These are phyloP conservation scores for Nycteola revayana DNA, from an alignment of 2,888 invertebrate genomes.

Conservation along the genomic window DNA sequence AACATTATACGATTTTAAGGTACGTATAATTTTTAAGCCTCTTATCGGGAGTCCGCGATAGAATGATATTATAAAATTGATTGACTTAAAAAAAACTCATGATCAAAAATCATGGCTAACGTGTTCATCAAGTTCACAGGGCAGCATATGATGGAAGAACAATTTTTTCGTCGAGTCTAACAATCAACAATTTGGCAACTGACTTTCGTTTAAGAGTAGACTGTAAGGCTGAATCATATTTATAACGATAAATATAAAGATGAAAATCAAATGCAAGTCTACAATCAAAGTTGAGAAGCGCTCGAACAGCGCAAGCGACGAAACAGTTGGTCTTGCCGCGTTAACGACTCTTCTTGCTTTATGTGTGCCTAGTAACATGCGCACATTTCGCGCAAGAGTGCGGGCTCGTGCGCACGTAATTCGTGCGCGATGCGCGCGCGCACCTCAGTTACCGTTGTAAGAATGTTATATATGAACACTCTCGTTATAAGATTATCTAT, in stretches of 20 bases:
- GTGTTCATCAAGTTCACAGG: conserved; percentile 68
- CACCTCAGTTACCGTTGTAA: background rate
- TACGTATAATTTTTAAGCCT: too few species aligned
- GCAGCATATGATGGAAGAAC: conserved; percentile 44
- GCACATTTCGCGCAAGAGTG: conserved; percentile 80
- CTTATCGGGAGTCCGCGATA: too few species aligned
- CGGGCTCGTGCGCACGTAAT: conserved; percentile 65
- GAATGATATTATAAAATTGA: too few species aligned
- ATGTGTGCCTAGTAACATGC: conserved; percentile 69
- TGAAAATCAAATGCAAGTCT: too few species aligned
- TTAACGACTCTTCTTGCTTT: conserved; percentile 24
- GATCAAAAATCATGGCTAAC: conserved; percentile 67
- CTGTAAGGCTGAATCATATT: too few species aligned
- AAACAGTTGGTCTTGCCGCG: conserved; percentile 9
- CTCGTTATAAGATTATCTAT: too few species aligned
- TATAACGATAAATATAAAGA: too few species aligned
- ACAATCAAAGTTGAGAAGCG: too few species aligned
- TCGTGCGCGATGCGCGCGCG: conserved; percentile 64
- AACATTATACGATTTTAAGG: too few species aligned
- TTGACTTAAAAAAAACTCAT: conserved; percentile 34
- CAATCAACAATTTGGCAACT: conserved; percentile 13
- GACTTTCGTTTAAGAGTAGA: too few species aligned
- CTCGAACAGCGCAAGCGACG: too few species aligned
- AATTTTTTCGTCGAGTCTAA: conserved; percentile 20
- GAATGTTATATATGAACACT: too few species aligned